These are phyloP conservation scores for Cremastobaeus sp. DNA, from an alignment of 2,888 invertebrate genomes.

Conservation along the genomic window DNA sequence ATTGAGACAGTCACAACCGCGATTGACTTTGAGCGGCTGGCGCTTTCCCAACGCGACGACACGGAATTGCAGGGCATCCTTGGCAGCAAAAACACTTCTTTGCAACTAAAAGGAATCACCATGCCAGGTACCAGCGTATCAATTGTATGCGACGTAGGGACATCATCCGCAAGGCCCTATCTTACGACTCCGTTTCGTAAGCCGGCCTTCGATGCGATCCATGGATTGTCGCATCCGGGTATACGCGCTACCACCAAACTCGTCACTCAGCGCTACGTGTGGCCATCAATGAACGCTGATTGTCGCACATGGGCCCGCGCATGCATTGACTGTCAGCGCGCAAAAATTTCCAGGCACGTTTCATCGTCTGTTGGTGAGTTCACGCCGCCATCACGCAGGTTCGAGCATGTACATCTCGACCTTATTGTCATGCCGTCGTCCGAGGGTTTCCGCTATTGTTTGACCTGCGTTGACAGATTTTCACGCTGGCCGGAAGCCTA, in stretches of 20 bases:
- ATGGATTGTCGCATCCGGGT: not conserved
- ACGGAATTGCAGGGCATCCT: not conserved
- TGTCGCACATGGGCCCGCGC: not conserved
- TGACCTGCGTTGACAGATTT: constrained; percentile 17
- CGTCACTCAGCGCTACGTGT: not conserved
- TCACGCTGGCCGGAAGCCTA: constrained; percentile 3
- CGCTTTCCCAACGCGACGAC: not conserved
- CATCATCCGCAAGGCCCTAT: no score
- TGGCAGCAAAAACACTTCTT: no score
- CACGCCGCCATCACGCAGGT: no score
- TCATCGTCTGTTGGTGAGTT: no score
- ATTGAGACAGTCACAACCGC: not conserved
- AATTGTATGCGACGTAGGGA: no score
- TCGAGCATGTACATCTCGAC: constrained; percentile 4
- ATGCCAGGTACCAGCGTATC: not conserved
- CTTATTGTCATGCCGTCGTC: constrained; percentile 2
- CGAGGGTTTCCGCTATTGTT: not conserved
- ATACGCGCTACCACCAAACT: not conserved
- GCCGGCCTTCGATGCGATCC: not conserved
- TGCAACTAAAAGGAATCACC: no score
- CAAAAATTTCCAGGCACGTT: constrained; percentile 1
- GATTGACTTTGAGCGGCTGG: not conserved
- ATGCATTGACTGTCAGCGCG: not conserved
- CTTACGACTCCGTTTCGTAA: not conserved
- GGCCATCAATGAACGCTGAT: constrained; percentile 4